phyloP scores from a whole-genome alignment of 2,888 invertebrate genomes.

The Ornithoptera alexandrae region DNA sequence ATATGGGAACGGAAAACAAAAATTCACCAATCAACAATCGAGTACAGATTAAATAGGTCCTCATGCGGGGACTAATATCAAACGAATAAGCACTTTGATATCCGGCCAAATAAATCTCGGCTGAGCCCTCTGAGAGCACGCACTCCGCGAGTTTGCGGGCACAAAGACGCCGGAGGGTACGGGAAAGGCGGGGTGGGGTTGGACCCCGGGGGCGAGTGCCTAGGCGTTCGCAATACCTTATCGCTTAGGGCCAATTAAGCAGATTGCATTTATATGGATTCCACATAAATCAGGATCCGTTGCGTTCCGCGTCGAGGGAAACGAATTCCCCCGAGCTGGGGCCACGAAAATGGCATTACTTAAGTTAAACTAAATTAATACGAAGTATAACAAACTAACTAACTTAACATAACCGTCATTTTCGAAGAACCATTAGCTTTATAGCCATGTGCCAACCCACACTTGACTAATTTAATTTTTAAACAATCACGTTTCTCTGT shows the following conservation, averaged over 20 bases:
- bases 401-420: too few relatives aligned
- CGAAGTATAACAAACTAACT: too few relatives aligned
- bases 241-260: conserved; percentile 69
- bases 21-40: too few relatives aligned
- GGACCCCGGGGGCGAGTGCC: conserved; percentile 31
- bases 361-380: too few relatives aligned
- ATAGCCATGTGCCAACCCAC: too few relatives aligned
- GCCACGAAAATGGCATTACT: conserved; percentile 42
- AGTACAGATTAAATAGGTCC: too few relatives aligned
- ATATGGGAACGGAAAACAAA: too few relatives aligned
- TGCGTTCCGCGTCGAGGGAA: conserved; percentile 53
- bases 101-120: conserved; percentile 12
- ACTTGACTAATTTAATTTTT: too few relatives aligned
- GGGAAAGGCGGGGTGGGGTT: neutral
- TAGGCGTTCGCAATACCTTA: conserved; percentile 47
- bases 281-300: conserved; percentile 73
- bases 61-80: neutral
- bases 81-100: conserved; percentile 4
- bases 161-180: neutral
- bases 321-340: conserved; percentile 51
- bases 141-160: neutral
- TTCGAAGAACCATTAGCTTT: too few relatives aligned
- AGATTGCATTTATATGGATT: conserved; percentile 78
- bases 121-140: neutral
- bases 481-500: too few relatives aligned